Evolutionary conservation across 2,888 invertebrate genomes (phyloP), one percentile per base, ranked within the genome.

Genomic region (Leptinotarsa haldemani): DNA sequence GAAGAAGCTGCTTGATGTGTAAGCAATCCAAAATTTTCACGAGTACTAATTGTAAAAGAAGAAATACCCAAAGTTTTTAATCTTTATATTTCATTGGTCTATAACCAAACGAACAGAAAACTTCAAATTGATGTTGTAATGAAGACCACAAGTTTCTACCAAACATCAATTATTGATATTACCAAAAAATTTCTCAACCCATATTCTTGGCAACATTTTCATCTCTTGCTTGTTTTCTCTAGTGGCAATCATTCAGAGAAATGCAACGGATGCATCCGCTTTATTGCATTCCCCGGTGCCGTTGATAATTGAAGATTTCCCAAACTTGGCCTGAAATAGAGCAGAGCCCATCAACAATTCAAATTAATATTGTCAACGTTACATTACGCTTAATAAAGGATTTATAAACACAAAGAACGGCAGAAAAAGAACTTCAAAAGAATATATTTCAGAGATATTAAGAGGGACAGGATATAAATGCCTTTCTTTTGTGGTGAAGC

Each of bases 401-500:
- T 61, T 30, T 61, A 61, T 61, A 61, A 40, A 61, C 61, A 61
- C 61, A 61, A 61, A 61, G 40, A n/a, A 40, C 61, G 61, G 61
- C 61, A 61, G 25, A 40, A 61, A 61, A 61, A 61, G 61, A n/a
- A 61, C 61, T 61, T 61, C 61, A 61, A 61, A 61, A 61, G 61
- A 40, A 61, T 61, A 61, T 30, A 61, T 40, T n/a, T 30, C 61
- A 40, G 40, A 61, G 61, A 61, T 61, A 61, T 61, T 61, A 61
- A 61, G 40, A 61, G n/a, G 61, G 61, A 61, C 61, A 61, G 61
- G 61, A 61, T 61, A 61, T 30, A 61, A 61, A 61, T 61, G 61
- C 30, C 30, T n/a, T 61, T 61, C 61, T 61, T 30, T 30, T 61
- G 61, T 61, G 61, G 61, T 61, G 61, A 7, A 61, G 61, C 61